A percentile compares a stretch with the other conserved stretches of the same genome.
These are phyloP conservation scores for Lepidocyrtoides sp. DNA, from an alignment of 2,888 invertebrate species.

Conservation along the genomic window DNA sequence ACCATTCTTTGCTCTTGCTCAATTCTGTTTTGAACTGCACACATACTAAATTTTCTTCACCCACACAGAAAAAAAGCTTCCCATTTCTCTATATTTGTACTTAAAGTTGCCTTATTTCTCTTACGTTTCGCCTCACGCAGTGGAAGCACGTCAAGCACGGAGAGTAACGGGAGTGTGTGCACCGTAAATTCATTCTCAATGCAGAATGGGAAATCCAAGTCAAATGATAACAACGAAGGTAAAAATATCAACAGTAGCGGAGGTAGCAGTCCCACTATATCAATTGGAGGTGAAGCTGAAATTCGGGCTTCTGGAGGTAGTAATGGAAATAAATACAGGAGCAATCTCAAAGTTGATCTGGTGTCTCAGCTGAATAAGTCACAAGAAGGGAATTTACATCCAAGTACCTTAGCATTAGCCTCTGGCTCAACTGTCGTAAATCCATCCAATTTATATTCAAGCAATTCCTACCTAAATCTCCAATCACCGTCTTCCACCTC, in stretches of 20 bases:
- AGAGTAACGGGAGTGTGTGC: constrained; percentile 81
- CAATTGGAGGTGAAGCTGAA: constrained; percentile 2
- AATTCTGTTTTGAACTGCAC: neutral
- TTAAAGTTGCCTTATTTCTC: constrained; percentile 29
- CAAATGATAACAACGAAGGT: constrained; percentile 54
- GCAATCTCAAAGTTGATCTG: constrained; percentile 75
- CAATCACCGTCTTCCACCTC: constrained; percentile 55
- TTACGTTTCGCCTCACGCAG: constrained; percentile 61
- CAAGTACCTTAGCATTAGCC: constrained; percentile 36
- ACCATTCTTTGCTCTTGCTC: constrained; percentile 50
- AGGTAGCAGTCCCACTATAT: neutral
- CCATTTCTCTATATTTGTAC: constrained; percentile 21
- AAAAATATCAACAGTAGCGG: constrained; percentile 45
- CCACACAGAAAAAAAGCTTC: neutral
- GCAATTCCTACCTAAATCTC: constrained; percentile 67
- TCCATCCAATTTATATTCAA: constrained; percentile 71
- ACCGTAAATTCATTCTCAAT: constrained; percentile 80
- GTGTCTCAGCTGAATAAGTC: constrained; percentile 75
- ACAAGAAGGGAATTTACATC: constrained; percentile 69
- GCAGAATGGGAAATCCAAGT: constrained; percentile 62
- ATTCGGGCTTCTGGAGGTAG: neutral
- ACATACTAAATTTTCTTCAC: neutral
- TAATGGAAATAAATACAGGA: constrained; percentile 62
- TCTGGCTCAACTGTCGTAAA: constrained; percentile 60
- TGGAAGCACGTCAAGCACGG: constrained; percentile 81